Evolutionary conservation across 1,140 invertebrate genomes (phyloP).

Genomic region (Ylistrum balloti): DNA sequence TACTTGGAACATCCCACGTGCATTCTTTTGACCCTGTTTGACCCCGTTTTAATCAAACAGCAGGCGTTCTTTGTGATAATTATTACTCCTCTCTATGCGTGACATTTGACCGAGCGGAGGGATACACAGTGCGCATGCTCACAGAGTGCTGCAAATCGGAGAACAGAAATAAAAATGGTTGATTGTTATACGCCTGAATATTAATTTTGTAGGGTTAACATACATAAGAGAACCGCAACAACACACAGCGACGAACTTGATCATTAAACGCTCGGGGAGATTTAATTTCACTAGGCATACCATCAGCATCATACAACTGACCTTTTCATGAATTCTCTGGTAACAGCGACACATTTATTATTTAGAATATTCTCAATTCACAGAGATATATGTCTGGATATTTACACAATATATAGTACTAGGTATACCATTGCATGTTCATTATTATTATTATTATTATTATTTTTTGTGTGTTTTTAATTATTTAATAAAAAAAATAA

Average conservation of each 20-base stretch:
- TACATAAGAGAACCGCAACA: neutral
- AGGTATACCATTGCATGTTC: too few relatives aligned
- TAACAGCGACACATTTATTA: neutral
- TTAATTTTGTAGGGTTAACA: neutral
- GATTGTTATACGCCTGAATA: neutral
- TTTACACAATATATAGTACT: neutral
- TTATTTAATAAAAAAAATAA: too few relatives aligned
- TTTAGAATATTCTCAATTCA: slow-evolving; percentile 25
- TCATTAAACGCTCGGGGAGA: neutral
- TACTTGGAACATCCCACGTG: slow-evolving; percentile 31
- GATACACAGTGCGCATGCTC: neutral
- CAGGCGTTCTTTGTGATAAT: slow-evolving; percentile 17
- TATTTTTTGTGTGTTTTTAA: neutral
- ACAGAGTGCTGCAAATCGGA: slow-evolving; percentile 6
- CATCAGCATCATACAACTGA: neutral
- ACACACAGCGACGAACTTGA: neutral
- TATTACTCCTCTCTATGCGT: neutral
- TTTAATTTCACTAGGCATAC: neutral
- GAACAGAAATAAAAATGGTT: neutral
- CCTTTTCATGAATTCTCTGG: neutral
- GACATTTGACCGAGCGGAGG: neutral
- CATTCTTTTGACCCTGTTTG: slow-evolving; percentile 8
- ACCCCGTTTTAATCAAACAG: slow-evolving; percentile 4
- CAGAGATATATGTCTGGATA: neutral
- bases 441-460: too few relatives aligned